Evolutionary conservation across 2,113 vertebrate genomes (phyloP).

Genomic region (Pavo muticus): DNA sequence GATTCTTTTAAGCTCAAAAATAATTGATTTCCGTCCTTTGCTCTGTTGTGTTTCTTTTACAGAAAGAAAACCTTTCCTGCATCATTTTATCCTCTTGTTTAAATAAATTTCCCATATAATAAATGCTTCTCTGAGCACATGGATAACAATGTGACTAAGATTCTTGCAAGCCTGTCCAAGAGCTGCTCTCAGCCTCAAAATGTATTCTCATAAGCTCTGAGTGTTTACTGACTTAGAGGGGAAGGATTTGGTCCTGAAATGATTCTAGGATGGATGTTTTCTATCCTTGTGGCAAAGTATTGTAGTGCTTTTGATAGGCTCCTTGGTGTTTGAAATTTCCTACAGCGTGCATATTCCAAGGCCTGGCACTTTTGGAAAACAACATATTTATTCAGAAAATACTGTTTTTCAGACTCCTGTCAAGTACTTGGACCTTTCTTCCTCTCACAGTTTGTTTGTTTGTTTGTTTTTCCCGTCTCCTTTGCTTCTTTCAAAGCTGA

Average conservation of each 20-base stretch:
- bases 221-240: neutral
- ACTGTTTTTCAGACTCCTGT: neutral
- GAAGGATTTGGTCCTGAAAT: neutral
- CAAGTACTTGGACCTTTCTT: neutral
- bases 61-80: neutral
- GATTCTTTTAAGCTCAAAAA: neutral
- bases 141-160: neutral
- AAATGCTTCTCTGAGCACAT: neutral
- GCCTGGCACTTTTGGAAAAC: neutral
- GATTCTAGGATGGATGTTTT: neutral
- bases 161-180: neutral
- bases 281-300: neutral
- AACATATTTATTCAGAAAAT: conserved; percentile 36
- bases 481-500: neutral
- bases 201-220: neutral
- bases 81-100: neutral
- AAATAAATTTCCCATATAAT: neutral
- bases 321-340: neutral
- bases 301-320: neutral
- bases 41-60: neutral
- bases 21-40: neutral
- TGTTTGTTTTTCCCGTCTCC: neutral
- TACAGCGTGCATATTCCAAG: neutral
- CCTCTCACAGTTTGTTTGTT: neutral
- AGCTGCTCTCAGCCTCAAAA: neutral